A percentile compares a stretch with the other conserved stretches of the same genome.
Conservation (phyloP, 2,797 vertebrate species). For the Anniella stebbinsi region DNA sequence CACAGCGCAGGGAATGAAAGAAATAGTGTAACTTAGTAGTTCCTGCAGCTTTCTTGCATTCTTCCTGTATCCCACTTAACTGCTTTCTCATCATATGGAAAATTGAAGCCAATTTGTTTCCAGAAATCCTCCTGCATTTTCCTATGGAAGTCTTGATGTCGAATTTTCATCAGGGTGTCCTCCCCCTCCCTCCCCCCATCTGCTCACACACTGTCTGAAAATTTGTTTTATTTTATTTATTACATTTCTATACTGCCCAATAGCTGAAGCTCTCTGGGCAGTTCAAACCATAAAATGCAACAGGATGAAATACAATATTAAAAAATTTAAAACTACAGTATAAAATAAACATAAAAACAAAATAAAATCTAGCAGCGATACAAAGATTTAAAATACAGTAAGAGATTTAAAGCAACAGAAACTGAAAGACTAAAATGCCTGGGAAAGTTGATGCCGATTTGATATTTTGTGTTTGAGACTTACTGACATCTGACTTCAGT, state of each 20-base stretch:
- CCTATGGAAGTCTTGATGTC: background rate
- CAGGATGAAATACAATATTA: too few relatives aligned
- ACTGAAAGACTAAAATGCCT: too few relatives aligned
- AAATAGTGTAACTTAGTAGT: background rate
- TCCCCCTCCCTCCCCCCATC: background rate
- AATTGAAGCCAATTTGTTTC: background rate
- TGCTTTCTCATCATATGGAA: background rate
- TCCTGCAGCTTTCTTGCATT: conserved; percentile 10
- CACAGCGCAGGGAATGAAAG: background rate
- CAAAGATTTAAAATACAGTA: too few relatives aligned
- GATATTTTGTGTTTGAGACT: background rate
- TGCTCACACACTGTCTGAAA: background rate
- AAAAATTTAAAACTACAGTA: too few relatives aligned
- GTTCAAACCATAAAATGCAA: too few relatives aligned
- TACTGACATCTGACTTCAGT: background rate
- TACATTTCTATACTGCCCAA: too few relatives aligned
- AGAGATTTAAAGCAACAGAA: too few relatives aligned
- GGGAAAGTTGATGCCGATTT: too few relatives aligned
- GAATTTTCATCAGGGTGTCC: background rate
- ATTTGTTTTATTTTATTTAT: too few relatives aligned
- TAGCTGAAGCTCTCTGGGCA: too few relatives aligned
- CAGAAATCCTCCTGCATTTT: background rate
- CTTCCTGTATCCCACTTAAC: background rate
- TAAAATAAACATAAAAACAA: too few relatives aligned
- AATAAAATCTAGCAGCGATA: too few relatives aligned